These are phyloP conservation scores for Sternotherus odoratus DNA, from an alignment of 2,797 vertebrate species.

Conservation along the genomic window DNA sequence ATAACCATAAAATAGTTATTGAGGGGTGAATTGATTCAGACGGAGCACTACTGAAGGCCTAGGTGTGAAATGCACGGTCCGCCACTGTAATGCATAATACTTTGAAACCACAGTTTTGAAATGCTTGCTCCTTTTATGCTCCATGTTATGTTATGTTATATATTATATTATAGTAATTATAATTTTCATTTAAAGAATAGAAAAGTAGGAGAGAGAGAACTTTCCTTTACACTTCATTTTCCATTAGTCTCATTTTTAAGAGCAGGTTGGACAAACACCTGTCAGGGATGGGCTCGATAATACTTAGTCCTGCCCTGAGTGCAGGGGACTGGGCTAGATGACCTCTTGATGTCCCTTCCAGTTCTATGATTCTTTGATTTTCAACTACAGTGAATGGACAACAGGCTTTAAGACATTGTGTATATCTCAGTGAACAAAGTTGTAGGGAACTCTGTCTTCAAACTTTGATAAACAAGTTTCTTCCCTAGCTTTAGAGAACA, in stretches of 20 bases:
- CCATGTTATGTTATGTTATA: not conserved
- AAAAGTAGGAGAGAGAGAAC: not conserved
- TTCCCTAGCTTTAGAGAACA: not conserved
- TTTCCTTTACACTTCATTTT: not conserved
- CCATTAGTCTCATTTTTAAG: no score
- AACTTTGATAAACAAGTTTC: not conserved
- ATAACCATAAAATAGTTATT: no score
- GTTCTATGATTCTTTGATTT: not conserved
- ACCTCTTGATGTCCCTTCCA: no score
- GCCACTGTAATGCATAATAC: no score
- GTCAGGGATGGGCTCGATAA: no score
- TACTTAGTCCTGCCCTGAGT: no score
- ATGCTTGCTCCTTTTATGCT: not conserved
- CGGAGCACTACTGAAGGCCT: no score
- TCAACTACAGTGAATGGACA: not conserved
- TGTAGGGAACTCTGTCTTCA: not conserved
- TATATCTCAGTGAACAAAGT: not conserved
- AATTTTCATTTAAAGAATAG: not conserved
- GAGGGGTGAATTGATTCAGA: no score
- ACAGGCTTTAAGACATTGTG: constrained; percentile 14
- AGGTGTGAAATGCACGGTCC: no score
- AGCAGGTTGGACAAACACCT: no score
- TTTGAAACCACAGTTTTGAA: not conserved
- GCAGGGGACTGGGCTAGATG: no score
- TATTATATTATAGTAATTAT: not conserved